Evolutionary conservation across 1,140 invertebrate species (phyloP).

Genomic region (Dendrolimus punctatus): DNA sequence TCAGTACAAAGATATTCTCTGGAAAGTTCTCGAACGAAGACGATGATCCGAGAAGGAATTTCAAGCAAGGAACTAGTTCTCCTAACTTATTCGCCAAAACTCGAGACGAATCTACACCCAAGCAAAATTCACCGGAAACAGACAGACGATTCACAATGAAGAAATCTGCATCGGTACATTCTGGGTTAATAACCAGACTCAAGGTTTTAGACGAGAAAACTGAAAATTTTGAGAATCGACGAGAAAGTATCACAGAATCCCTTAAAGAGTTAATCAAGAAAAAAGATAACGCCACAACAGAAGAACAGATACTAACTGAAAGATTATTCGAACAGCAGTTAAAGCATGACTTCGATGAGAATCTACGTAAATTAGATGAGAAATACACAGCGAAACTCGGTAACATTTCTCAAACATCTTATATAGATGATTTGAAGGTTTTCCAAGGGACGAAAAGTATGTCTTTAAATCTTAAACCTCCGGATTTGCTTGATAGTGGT

Average conservation of each 20-base stretch:
- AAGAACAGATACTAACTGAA: conserved; percentile 77
- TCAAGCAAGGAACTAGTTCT: conserved; percentile 54
- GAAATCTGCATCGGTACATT: conserved; percentile 66
- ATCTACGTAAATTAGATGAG: conserved; percentile 50
- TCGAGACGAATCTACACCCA: conserved; percentile 40
- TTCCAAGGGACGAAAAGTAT: conserved; percentile 45
- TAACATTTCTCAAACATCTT: conserved; percentile 19
- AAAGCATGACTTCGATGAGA: conserved; percentile 67
- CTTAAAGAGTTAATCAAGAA: conserved; percentile 43
- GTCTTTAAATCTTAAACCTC: conserved; percentile 47
- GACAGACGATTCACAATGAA: conserved; percentile 64
- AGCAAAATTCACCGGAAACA: conserved; percentile 23
- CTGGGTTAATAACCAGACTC: conserved; percentile 51
- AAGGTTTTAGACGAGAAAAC: conserved; percentile 51
- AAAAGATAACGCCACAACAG: conserved; percentile 74
- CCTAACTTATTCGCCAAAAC: conserved; percentile 64
- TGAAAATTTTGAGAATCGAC: conserved; percentile 20
- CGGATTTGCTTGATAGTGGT: conserved; percentile 43
- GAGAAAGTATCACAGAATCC: conserved; percentile 58
- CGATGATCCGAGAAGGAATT: conserved; percentile 36
- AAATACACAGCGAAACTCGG: conserved; percentile 20
- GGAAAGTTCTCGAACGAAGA: conserved; percentile 53
- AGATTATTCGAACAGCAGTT: conserved; percentile 59
- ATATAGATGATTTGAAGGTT: conserved; percentile 46
- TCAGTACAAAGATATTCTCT: conserved; percentile 55